These are phyloP conservation scores for Panagrolaimus sp. DNA, from an alignment of 1,140 invertebrate species.

Conservation along the genomic window DNA sequence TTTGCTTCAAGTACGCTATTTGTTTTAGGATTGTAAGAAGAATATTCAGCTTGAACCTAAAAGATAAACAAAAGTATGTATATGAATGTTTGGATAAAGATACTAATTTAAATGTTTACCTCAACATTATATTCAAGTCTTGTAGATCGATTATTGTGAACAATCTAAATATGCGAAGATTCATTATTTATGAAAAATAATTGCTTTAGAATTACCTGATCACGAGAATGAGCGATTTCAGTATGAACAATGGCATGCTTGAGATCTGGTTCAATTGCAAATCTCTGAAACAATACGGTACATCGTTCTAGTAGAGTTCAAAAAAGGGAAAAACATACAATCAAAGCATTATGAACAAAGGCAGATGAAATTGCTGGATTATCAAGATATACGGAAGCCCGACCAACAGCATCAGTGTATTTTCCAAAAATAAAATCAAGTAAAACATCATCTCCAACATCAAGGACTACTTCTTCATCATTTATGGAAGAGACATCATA, in stretches of 20 bases:
- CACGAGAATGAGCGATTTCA: too few relatives aligned
- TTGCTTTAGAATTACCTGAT: too few relatives aligned
- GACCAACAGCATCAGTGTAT: neutral
- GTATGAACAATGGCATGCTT: too few relatives aligned
- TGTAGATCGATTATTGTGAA: too few relatives aligned
- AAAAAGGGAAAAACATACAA: too few relatives aligned
- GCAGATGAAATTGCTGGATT: neutral
- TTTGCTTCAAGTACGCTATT: neutral
- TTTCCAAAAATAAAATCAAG: slow-evolving; percentile 1
- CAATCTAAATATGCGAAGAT: too few relatives aligned
- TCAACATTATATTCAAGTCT: too few relatives aligned
- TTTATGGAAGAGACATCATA: neutral
- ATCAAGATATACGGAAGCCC: neutral
- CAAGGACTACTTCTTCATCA: neutral
- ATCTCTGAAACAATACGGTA: too few relatives aligned
- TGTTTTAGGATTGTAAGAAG: neutral
- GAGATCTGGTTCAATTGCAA: too few relatives aligned
- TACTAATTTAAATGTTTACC: neutral
- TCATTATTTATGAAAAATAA: too few relatives aligned
- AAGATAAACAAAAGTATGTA: neutral
- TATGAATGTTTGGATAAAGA: neutral
- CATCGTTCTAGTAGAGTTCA: too few relatives aligned
- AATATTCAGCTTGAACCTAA: neutral
- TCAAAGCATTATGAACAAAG: neutral
- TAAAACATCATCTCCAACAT: neutral